These are phyloP conservation scores for Chaetodon trifascialis DNA, from an alignment of 2,113 vertebrate species.

Conservation along the genomic window DNA sequence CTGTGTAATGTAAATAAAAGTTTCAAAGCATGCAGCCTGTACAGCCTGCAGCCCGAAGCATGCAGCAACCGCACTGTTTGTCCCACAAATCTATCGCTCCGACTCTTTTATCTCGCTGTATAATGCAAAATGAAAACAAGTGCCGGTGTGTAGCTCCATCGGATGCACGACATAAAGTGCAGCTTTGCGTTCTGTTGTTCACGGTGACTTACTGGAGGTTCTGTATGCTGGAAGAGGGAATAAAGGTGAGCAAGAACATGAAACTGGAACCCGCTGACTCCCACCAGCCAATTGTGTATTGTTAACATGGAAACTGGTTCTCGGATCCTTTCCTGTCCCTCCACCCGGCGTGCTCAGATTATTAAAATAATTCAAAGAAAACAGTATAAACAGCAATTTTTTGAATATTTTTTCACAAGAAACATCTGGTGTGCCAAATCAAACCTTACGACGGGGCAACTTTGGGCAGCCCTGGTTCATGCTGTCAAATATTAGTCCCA, in stretches of 20 bases:
- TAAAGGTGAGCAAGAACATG: too few relatives aligned
- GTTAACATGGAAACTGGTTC: too few relatives aligned
- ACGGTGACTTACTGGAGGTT: not conserved
- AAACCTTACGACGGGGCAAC: too few relatives aligned
- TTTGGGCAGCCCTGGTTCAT: not conserved
- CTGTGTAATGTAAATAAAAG: slow-evolving; percentile 35
- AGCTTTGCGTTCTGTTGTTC: slow-evolving; percentile 1
- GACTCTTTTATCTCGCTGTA: not conserved
- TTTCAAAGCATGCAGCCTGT: slow-evolving; percentile 25
- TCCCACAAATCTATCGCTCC: not conserved
- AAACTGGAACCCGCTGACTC: not conserved
- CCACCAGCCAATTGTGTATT: too few relatives aligned
- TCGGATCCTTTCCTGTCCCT: too few relatives aligned
- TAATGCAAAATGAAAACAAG: slow-evolving; percentile 12
- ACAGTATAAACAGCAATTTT: too few relatives aligned
- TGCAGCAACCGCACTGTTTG: not conserved
- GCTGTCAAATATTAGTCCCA: not conserved
- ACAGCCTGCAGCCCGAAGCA: not conserved
- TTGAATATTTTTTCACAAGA: too few relatives aligned
- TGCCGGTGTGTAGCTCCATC: not conserved
- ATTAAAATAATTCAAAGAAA: too few relatives aligned
- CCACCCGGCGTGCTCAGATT: too few relatives aligned
- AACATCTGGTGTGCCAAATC: too few relatives aligned
- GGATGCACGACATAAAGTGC: not conserved
- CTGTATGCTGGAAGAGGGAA: too few relatives aligned